Base-by-base conservation (phyloP, 2,797 vertebrate genomes). In the Sebastes hubbsi region DNA sequence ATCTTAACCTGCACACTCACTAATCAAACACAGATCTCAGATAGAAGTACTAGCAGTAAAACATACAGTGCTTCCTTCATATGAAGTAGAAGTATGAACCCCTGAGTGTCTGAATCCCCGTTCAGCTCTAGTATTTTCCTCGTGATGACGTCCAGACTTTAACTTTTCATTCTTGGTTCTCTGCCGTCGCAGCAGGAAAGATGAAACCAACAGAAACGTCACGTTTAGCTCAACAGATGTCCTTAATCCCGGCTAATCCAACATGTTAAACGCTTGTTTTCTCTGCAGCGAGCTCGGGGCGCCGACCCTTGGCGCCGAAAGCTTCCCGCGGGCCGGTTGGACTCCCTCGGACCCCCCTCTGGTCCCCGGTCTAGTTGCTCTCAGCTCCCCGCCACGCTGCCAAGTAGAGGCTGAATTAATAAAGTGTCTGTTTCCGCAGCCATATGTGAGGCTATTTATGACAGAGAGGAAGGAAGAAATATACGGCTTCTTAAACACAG, bases 181-280 rank as follows among this genome's bases (percentile, higher is more conserved):
- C 18, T n/a, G 20, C 20, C 4, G 49, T 52, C 61, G 38, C 77
- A 75, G 71, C 74, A 36, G 61, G 70, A 65, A 38, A 69, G 55
- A 72, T 56, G 66, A 81, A 74, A 78, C 72, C 18, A 32, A 46
- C 32, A 74, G 63, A 65, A 78, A 60, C 67, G 3, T 68, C 78
- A 73, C 71, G 63, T 84, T 83, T 72, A 60, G 77, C 86, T 86
- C 86, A 89, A 77, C 91, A 93, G 89, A 91, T 88, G 90, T 86
- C 88, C 36, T 61, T 89, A 87, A 84, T 92, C 92, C 16, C 5
- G 49, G 62, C 81, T 92, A 88, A 93, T 92, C 89, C 89, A 79
- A 87, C 87, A 76, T 81, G 89, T 88, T 92, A 92, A 89, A 88
- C 64, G 83, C 25, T 91, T 85, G 86, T 86, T 88, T 84, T 89